Conservation (phyloP, 2,113 vertebrate species). For the Lasiurus borealis region DNA sequence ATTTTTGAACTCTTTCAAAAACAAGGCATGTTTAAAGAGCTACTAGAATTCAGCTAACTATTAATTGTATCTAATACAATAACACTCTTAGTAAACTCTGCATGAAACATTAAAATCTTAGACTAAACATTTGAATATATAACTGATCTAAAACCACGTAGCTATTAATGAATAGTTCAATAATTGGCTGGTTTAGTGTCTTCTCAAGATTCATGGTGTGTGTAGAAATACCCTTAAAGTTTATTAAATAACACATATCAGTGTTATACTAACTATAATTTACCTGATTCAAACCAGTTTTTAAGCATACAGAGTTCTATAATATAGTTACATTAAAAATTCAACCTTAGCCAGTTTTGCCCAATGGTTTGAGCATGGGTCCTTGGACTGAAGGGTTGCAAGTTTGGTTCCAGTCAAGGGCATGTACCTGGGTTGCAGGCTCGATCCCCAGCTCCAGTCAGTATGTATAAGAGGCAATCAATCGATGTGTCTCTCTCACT, state of each 20-base stretch:
- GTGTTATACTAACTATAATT: neutral
- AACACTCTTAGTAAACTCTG: constrained; percentile 25
- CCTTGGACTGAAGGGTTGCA: too few relatives aligned
- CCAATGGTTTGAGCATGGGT: too few relatives aligned
- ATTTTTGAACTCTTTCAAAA: constrained; percentile 39
- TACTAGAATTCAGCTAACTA: constrained; percentile 22
- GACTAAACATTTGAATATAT: neutral
- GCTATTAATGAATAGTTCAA: neutral
- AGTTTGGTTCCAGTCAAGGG: too few relatives aligned
- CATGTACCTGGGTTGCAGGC: too few relatives aligned
- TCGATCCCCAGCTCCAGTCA: too few relatives aligned
- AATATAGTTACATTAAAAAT: too few relatives aligned
- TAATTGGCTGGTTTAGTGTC: neutral
- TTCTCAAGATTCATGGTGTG: neutral
- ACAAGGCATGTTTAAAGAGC: neutral
- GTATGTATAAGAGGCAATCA: too few relatives aligned
- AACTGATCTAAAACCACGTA: neutral
- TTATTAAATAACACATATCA: neutral
- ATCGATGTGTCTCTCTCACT: too few relatives aligned
- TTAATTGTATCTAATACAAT: neutral
- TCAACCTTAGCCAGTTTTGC: too few relatives aligned
- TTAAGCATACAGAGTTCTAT: neutral
- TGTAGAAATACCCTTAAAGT: neutral
- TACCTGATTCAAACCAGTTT: constrained; percentile 25
- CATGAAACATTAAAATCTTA: constrained; percentile 38